These are phyloP conservation scores for Bombus confusus DNA, from an alignment of 1,140 invertebrate species.

Conservation along the genomic window DNA sequence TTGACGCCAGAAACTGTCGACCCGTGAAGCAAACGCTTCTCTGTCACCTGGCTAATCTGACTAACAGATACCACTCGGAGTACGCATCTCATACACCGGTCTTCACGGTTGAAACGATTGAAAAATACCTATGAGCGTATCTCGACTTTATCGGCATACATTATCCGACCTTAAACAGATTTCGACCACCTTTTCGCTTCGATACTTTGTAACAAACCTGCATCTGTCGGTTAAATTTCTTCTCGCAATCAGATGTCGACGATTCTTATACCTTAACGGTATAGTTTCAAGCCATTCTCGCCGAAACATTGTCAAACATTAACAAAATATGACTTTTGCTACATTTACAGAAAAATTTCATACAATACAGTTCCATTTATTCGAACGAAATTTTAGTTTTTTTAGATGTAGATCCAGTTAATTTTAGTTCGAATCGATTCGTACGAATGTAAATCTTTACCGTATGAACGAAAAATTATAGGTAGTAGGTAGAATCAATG, in stretches of 20 bases:
- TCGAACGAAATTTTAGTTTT: too few relatives aligned
- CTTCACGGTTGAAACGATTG: constrained; percentile 34
- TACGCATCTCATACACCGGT: constrained; percentile 37
- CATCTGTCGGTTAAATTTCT: not conserved
- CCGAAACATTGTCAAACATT: not conserved
- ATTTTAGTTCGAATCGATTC: too few relatives aligned
- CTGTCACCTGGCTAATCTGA: constrained; percentile 63
- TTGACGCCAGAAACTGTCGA: constrained; percentile 17
- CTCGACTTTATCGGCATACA: constrained; percentile 24
- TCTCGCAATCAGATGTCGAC: not conserved
- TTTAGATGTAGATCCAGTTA: too few relatives aligned
- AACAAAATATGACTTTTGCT: too few relatives aligned
- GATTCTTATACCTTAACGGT: not conserved
- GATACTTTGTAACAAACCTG: not conserved
- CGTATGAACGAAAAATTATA: too few relatives aligned
- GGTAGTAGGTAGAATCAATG: too few relatives aligned
- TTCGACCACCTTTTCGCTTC: not conserved
- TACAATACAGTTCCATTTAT: too few relatives aligned
- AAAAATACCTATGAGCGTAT: constrained; percentile 26
- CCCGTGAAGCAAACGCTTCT: constrained; percentile 10
- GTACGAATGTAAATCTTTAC: too few relatives aligned
- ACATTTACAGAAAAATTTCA: too few relatives aligned
- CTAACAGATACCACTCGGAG: constrained; percentile 54
- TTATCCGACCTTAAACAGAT: constrained; percentile 22
- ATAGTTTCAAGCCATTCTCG: too few relatives aligned